phyloP scores from a whole-genome alignment of 2,113 vertebrate genomes.

The Semicossyphus pulcher region DNA sequence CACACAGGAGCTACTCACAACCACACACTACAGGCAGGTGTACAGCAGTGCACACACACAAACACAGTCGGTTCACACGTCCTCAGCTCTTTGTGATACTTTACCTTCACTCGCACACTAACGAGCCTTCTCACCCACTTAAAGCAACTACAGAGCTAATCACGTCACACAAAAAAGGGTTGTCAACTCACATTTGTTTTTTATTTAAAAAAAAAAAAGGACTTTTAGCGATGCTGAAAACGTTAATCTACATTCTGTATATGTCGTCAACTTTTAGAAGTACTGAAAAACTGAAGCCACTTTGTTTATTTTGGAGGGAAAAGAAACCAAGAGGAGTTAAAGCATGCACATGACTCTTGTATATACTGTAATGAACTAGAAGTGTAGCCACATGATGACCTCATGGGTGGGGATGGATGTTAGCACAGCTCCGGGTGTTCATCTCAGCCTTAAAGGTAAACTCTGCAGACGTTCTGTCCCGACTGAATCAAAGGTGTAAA shows the following conservation, averaged over 20 bases:
- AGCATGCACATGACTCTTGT: conserved; percentile 78
- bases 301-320: conserved; percentile 62
- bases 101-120: conserved; percentile 41
- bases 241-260: conserved; percentile 41
- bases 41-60: neutral
- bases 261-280: conserved; percentile 64
- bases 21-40: conserved; percentile 33
- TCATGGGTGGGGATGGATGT: conserved; percentile 42
- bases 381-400: conserved; percentile 48
- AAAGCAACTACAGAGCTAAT: conserved; percentile 21
- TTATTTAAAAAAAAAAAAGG: conserved; percentile 15
- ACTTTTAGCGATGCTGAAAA: conserved; percentile 40
- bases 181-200: neutral
- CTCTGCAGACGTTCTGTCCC: conserved; percentile 35
- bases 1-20: conserved; percentile 33
- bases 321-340: conserved; percentile 49
- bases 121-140: conserved; percentile 28
- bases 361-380: conserved; percentile 66
- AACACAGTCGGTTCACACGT: neutral
- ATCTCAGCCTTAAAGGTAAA: conserved; percentile 46
- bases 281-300: conserved; percentile 79
- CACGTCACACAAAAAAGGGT: conserved; percentile 5
- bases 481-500: conserved; percentile 33
- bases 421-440: conserved; percentile 42
- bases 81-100: conserved; percentile 5